Evolutionary conservation across 1,140 invertebrate genomes (phyloP).

Genomic region (Polyergus mexicanus): DNA sequence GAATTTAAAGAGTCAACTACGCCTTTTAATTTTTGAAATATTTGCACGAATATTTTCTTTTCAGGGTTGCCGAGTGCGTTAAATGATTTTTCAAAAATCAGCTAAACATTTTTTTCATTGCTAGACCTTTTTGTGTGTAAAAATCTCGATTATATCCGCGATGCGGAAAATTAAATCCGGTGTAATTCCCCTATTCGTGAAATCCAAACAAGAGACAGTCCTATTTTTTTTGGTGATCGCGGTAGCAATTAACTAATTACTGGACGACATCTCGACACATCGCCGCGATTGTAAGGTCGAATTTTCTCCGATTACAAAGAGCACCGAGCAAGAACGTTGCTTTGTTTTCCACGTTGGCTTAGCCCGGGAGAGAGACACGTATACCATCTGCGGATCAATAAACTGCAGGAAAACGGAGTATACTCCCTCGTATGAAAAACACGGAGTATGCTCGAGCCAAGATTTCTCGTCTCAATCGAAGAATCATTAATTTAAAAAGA

Average conservation of each 20-base stretch:
- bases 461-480: neutral
- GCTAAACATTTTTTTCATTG: neutral
- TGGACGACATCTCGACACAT: conserved; percentile 41
- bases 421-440: neutral
- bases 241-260: conserved; percentile 68
- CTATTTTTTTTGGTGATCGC: conserved; percentile 29
- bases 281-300: conserved; percentile 51
- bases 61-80: neutral
- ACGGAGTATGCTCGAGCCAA: neutral
- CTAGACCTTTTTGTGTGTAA: neutral
- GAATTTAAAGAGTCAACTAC: neutral
- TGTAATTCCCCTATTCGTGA: neutral
- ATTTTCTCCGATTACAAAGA: conserved; percentile 65
- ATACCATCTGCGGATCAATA: conserved; percentile 42
- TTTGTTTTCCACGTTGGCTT: conserved; percentile 20
- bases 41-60: neutral
- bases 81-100: neutral
- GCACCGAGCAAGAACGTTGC: neutral
- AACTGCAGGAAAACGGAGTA: conserved; percentile 20
- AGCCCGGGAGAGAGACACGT: neutral
- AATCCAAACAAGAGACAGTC: conserved; percentile 24
- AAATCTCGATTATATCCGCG: neutral
- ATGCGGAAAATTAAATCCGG: neutral
- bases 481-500: neutral
- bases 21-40: neutral